Evolutionary conservation across 2,888 invertebrate species (phyloP), one percentile per base, ranked within the genome.

Genomic region (Sinodicranocentrus sp.): DNA sequence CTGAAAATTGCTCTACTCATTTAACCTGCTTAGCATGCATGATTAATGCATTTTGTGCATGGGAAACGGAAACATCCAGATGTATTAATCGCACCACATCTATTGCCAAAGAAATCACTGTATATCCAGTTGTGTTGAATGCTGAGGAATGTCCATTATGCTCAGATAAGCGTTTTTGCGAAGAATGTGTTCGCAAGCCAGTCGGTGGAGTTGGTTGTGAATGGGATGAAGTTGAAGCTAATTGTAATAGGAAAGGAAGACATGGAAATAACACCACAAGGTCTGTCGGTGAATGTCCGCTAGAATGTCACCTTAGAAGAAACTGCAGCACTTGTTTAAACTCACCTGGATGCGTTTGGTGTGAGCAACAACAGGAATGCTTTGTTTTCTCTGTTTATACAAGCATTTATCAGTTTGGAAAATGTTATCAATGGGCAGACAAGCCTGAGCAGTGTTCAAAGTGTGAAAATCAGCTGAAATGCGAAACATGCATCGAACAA

Each of bases 341-440:
- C 89, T 95, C 95, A 89, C 94, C 94, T 65, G 96, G 96, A 83
- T 98, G 98, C 91, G 97, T 97, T 0, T 98, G 98, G 98, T 98
- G 98, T 90, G 96, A 97, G 90, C 96, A 97, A 25, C 96, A 96
- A 0, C 93, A 90, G 86, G 96, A 96, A 89, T 98, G 98, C 91
- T 97, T 98, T 90, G 95, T 97, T 87, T 98, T 98, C 91, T 95
- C 97, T n/a, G 96, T 97, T 0, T 98, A 98, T 91, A 97, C 97
- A 6, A 96, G 97, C 88, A 96, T 97, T 90, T 97, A 96, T 91
- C 96, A 97, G 90, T 97, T 97, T 91, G 98, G 98, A 0, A 92
- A 96, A 89, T 98, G 98, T 89, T 93, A 96, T 48, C 96, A 97
- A 90, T 98, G 98, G 98, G 93, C 97, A 83, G 98, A 98, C 91